Conservation (phyloP, 2,113 vertebrate genomes). For the Esox niger region DNA sequence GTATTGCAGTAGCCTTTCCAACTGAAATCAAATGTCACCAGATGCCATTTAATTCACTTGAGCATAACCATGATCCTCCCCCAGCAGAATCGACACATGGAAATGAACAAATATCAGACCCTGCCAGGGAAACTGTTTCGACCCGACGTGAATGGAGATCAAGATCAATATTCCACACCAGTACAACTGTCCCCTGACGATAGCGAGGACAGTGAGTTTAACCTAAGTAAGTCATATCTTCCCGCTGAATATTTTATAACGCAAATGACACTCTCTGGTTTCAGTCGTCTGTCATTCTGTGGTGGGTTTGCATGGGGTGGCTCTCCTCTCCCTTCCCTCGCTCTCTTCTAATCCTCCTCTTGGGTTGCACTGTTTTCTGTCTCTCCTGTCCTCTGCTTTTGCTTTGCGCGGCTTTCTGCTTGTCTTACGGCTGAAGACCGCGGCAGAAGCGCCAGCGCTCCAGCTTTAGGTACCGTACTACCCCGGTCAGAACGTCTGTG, state of each 20-base stretch:
- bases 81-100: constrained; percentile 69
- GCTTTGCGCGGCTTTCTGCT: constrained; percentile 55
- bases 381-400: constrained; percentile 62
- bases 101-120: constrained; percentile 84
- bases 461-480: constrained; percentile 89
- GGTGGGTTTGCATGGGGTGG: constrained; percentile 23
- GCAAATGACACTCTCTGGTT: neutral
- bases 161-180: constrained; percentile 51
- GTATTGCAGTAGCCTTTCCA: neutral
- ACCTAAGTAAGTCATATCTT: constrained; percentile 73
- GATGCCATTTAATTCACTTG: neutral
- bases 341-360: constrained; percentile 32
- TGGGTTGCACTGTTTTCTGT: constrained; percentile 28
- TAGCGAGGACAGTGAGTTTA: constrained; percentile 55
- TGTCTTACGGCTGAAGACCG: constrained; percentile 81
- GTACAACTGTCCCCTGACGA: constrained; percentile 49
- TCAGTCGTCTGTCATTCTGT: constrained; percentile 21
- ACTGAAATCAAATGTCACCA: constrained; percentile 2
- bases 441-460: constrained; percentile 92
- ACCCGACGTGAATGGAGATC: constrained; percentile 70
- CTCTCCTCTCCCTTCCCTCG: constrained; percentile 23
- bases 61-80: neutral
- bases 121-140: constrained; percentile 84
- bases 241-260: too few species aligned
- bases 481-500: neutral